Conservation (phyloP, 2,113 vertebrate species). For the Sceloporus undulatus region DNA sequence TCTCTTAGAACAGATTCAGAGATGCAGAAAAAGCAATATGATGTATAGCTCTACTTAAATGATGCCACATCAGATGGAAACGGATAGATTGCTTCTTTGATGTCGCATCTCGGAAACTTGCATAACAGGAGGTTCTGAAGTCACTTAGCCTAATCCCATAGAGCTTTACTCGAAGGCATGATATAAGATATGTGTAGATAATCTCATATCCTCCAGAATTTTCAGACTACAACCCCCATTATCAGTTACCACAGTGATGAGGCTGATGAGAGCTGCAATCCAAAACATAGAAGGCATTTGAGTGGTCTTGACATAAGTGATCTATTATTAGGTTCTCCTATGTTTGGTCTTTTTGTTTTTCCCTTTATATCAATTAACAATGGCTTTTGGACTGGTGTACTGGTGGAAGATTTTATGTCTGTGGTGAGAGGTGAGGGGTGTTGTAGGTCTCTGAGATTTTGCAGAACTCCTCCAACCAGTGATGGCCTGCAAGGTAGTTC, state of each 20-base stretch:
- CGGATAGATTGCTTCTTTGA: background rate
- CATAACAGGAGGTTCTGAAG: background rate
- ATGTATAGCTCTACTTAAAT: no score
- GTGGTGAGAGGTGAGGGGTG: no score
- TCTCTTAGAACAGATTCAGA: background rate
- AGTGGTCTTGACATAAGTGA: background rate
- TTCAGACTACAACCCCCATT: no score
- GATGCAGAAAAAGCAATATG: background rate
- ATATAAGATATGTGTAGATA: no score
- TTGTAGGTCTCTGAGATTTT: background rate
- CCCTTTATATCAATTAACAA: background rate
- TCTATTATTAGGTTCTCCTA: background rate
- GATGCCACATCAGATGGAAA: background rate
- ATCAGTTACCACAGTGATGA: no score
- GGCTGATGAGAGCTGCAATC: no score
- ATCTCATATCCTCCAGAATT: no score
- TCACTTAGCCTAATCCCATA: background rate
- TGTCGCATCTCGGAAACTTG: background rate
- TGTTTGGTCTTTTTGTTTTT: background rate
- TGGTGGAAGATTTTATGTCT: no score
- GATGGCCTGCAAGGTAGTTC: background rate
- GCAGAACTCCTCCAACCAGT: background rate
- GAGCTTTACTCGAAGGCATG: no score
- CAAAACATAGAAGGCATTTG: no score
- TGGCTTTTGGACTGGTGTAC: background rate